Evolutionary conservation across 2,888 invertebrate species (phyloP).

Genomic region (Lasioglossum vierecki): DNA sequence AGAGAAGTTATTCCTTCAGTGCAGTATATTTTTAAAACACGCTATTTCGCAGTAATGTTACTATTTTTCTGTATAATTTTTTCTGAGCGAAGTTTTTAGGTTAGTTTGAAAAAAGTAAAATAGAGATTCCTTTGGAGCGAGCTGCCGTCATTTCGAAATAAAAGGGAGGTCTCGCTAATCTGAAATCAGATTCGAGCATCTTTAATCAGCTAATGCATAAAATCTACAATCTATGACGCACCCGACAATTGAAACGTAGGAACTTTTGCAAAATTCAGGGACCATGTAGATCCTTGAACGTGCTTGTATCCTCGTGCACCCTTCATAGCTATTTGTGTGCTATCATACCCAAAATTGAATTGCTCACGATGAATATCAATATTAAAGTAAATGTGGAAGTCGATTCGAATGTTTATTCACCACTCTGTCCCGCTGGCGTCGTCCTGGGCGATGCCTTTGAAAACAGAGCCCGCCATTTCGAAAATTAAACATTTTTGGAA

Average conservation of each 20-base stretch:
- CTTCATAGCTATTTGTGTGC: constrained; percentile 18
- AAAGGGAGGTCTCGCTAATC: background rate
- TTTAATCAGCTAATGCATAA: constrained; percentile 8
- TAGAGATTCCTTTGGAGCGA: background rate
- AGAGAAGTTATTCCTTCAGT: background rate
- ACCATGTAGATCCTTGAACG: background rate
- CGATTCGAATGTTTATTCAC: constrained; percentile 23
- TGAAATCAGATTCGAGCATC: background rate
- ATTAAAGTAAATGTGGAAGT: constrained; percentile 9
- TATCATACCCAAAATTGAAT: constrained; percentile 25
- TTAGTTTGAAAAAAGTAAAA: background rate
- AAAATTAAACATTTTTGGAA: constrained; percentile 16
- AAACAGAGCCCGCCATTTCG: constrained; percentile 8
- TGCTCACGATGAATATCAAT: background rate
- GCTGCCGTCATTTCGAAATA: background rate
- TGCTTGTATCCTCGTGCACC: background rate
- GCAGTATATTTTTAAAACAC: background rate
- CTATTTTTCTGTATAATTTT: background rate
- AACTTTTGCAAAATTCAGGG: background rate
- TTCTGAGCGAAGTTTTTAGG: background rate
- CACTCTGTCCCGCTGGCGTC: background rate
- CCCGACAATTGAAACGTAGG: background rate
- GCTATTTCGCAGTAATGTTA: background rate
- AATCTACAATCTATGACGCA: background rate
- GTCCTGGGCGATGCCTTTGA: background rate